These are phyloP conservation scores for Cephus pygmeus DNA, from an alignment of 2,888 invertebrate species.

Conservation along the genomic window DNA sequence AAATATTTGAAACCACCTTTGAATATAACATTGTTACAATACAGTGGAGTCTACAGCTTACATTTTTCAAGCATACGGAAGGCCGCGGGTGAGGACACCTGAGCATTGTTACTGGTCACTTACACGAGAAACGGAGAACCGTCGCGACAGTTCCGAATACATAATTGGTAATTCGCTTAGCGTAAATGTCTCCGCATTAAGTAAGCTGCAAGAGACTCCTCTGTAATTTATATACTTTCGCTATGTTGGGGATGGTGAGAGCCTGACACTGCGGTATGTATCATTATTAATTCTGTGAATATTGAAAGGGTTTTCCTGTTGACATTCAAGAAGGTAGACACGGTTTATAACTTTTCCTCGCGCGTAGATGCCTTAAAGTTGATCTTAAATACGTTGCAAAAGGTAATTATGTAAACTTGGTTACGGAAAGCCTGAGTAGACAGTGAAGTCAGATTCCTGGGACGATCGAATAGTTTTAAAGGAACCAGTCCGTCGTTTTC, in stretches of 20 bases:
- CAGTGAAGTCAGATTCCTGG: not conserved
- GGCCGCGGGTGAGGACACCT: not conserved
- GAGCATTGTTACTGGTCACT: not conserved
- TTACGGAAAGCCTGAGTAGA: not conserved
- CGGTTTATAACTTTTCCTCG: not conserved
- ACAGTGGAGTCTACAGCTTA: not conserved
- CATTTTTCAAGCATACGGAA: not conserved
- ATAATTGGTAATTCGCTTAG: not conserved
- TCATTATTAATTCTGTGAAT: not conserved
- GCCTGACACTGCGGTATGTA: not conserved
- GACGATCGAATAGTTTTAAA: not conserved
- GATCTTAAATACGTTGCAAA: not conserved
- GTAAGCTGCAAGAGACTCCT: not conserved
- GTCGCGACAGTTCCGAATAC: not conserved
- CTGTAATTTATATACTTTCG: not conserved
- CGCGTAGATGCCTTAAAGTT: not conserved
- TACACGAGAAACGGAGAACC: not conserved
- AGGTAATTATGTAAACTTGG: not conserved
- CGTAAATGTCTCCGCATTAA: not conserved
- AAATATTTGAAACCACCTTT: not conserved
- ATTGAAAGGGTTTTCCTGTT: not conserved
- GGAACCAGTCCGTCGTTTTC: not conserved
- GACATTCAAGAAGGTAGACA: not conserved
- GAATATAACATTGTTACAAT: not conserved
- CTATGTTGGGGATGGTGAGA: not conserved